Conservation (phyloP, 2,113 vertebrate genomes). For the Furnarius figulus region DNA sequence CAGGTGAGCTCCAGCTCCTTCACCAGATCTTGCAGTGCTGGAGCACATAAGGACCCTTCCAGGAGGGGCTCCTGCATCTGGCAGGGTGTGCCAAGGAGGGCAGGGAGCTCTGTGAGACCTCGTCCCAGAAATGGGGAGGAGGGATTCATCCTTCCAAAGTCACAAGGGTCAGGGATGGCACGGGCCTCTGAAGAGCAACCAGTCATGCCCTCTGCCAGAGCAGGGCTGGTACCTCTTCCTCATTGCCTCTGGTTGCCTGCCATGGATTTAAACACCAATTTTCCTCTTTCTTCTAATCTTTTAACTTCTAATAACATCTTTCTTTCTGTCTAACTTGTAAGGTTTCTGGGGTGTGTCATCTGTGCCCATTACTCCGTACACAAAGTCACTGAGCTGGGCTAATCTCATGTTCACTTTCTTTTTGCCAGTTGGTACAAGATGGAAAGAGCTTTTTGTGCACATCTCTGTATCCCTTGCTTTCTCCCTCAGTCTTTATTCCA, state of each 20-base stretch:
- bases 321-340: background rate
- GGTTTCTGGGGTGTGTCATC: background rate
- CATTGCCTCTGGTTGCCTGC: fast-evolving
- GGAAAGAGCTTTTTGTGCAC: background rate
- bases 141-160: background rate
- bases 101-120: background rate
- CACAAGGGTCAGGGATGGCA: background rate
- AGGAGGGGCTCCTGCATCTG: background rate
- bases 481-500: background rate
- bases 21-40: background rate
- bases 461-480: background rate
- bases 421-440: background rate
- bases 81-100: background rate
- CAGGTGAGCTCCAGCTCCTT: background rate
- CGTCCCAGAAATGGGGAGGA: background rate
- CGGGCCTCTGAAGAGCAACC: background rate
- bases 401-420: background rate
- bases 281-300: background rate
- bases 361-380: background rate
- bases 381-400: background rate
- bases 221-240: background rate
- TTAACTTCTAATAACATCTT: background rate
- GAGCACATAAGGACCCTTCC: background rate
- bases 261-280: background rate
- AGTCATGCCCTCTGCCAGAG: background rate